Evolutionary conservation across 2,888 invertebrate species (phyloP), one percentile per base, ranked within the genome.

Genomic region (Dusona sp.): DNA sequence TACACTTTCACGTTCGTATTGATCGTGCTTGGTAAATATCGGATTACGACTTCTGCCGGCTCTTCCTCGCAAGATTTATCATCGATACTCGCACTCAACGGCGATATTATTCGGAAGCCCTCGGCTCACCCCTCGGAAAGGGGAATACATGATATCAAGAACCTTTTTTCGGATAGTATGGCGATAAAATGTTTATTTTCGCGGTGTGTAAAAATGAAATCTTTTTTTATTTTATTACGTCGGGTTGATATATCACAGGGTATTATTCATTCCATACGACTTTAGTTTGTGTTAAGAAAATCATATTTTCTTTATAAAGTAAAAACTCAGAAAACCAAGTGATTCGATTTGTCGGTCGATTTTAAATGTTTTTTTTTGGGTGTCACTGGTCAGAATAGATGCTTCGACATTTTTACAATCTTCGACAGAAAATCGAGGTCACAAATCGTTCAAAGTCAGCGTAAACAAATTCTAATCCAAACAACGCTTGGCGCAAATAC

Each of bases 21-120:
- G 70, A 70, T 48, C 48, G 7, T 70, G 19, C 29, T 25, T 29
- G 8, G 48, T 48, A 48, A 48, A 70, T 48, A 70, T 70, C 29
- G 19, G 19, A 19, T 70, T 45, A 38, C 45, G 29, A 45, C 29
- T 19, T n/a, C 29, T 45, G 22, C 8, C 38, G 16, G 25, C 45
- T 9, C 9, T 38, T 48, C 48, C 48, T 8, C 45, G 19, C 19
- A 19, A 45, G 70, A 38, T 29, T 48, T 29, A 70, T 48, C 70
- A 38, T 19, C n/a, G 22, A 25, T 45, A 48, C 68, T 45, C 45
- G 16, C 25, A 7, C 68, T 22, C 29, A 16, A 70, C 29, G 70
- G 70, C 19, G 42, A 42, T 29, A 45, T 70, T 70, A 48, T 70
- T 29, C 19, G 70, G 19, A 8, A 48, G 7, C 19, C 16, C 7